Percentiles rank a stretch among this genome's conserved stretches.
Evolutionary conservation across 2,113 vertebrate species (phyloP).

Genomic region (Ctenodactylus gundi): DNA sequence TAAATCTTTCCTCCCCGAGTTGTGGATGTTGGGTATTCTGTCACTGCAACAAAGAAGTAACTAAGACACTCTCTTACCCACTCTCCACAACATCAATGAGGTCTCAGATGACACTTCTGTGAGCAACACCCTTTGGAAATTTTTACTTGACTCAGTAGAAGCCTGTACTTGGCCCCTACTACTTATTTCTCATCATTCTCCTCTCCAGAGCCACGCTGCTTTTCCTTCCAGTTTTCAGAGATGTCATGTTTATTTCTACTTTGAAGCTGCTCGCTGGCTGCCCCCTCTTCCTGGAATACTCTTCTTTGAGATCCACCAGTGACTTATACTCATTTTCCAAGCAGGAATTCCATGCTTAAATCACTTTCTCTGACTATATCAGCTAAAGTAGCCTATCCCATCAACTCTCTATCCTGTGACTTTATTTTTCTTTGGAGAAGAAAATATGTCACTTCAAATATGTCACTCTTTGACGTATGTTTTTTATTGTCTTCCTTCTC

Average conservation of each 20-base stretch:
- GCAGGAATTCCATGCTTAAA: not conserved
- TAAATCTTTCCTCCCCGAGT: no score
- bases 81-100: not conserved
- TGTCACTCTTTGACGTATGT: not conserved
- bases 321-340: not conserved
- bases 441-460: not conserved
- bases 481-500: not conserved
- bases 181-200: not conserved
- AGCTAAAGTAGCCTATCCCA: not conserved
- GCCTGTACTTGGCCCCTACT: not conserved
- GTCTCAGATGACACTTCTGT: not conserved
- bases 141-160: not conserved
- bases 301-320: not conserved
- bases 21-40: no score
- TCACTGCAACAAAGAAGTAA: no score
- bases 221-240: not conserved
- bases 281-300: not conserved
- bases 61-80: no score
- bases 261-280: no score
- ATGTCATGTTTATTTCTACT: not conserved
- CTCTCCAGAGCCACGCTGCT: not conserved
- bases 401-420: not conserved
- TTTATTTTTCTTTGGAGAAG: conserved; percentile 40
- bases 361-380: not conserved
- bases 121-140: not conserved